Base-by-base conservation (phyloP, 2,888 invertebrate genomes). In the Cantharis rustica region DNA sequence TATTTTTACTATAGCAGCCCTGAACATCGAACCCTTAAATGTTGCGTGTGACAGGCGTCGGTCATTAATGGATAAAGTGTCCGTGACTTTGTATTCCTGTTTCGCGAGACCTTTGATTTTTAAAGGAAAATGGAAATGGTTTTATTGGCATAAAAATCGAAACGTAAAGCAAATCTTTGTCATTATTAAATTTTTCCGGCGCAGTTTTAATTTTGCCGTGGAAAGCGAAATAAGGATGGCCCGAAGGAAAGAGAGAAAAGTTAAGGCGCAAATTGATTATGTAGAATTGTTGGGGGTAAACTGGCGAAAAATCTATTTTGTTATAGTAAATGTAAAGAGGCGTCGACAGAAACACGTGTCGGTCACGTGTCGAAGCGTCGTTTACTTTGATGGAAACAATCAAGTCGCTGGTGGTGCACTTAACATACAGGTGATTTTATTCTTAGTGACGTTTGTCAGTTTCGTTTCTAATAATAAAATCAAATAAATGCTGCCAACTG, bases 331-430 rank as follows among this genome's bases (percentile, higher is more conserved):
- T 71, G 26, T 47, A 70, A 75, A 72, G 23, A 80, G 79, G 79
- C 79, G 79, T 77, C 81, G 81, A 80, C 79, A 76, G 72, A 73
- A 73, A 69, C 83, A 80, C 82, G 82, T 81, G 83, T 73, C 73
- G 76, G 75, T 75, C 83, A 80, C 82, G 83, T 83, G 83, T 76
- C 77, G 77, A 77, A 71, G 72, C 79, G 80, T 77, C 76, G 76
- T 69, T 79, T 79, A 78, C 74, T 79, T 79, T 79, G 75, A 79
- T 73, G 69, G 78, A 78, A 80, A 80, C 79, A 76, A 77, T 79
- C 74, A 79, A 69, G 68, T 75, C 74, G 63, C 68, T 69, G 68
- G 73, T 71, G 68, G 75, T 66, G 75, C 75, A 75, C 78, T 78
- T 78, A 75, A 75, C 75, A 71, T 75, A 78, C 78, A 78, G 78